Evolutionary conservation across 2,113 vertebrate species (phyloP).

Genomic region (Nettapus auritus): DNA sequence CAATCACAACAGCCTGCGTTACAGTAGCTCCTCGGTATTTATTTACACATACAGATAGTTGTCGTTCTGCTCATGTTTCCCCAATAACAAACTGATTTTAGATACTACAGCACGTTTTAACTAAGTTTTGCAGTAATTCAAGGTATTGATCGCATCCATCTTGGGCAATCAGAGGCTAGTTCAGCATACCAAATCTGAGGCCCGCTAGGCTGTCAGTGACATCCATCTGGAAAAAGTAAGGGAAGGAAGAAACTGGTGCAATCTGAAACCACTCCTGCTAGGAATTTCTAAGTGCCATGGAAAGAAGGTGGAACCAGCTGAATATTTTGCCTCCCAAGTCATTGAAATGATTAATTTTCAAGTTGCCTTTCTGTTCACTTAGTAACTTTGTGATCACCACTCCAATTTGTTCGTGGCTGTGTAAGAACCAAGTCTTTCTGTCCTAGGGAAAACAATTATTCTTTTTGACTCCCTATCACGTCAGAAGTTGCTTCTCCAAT

Average conservation of each 20-base stretch:
- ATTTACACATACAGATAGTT: background rate
- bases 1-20: constrained; percentile 5
- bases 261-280: background rate
- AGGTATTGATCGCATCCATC: background rate
- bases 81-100: background rate
- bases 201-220: background rate
- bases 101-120: background rate
- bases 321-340: background rate
- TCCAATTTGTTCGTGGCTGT: background rate
- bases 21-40: background rate
- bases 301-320: background rate
- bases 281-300: background rate
- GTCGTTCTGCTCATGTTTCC: background rate
- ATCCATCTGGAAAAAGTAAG: background rate
- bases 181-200: background rate
- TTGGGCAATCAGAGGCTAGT: background rate
- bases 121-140: background rate
- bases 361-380: background rate
- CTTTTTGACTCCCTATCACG: background rate
- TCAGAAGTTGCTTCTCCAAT: background rate
- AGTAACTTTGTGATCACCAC: background rate
- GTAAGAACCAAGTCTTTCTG: background rate
- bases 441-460: background rate
- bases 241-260: background rate
- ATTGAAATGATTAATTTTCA: background rate